Percentiles rank a stretch among this genome's conserved stretches.
These are phyloP conservation scores for Aethina tumida DNA, from an alignment of 1,140 invertebrate species.

Conservation along the genomic window DNA sequence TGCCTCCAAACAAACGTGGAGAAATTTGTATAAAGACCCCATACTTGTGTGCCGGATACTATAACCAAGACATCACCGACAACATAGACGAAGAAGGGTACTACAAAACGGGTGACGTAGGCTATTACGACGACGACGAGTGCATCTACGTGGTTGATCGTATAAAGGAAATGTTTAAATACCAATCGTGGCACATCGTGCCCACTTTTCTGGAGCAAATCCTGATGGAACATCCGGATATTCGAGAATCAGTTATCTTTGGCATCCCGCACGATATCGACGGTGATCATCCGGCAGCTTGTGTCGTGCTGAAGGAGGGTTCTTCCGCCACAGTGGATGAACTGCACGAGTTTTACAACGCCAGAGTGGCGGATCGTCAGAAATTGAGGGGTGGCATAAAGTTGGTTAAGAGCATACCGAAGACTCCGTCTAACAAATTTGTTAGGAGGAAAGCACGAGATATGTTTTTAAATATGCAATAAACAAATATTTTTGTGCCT, in stretches of 20 bases:
- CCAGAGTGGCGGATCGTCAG: constrained; percentile 24
- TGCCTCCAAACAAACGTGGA: constrained; percentile 17
- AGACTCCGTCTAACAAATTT: constrained; percentile 25
- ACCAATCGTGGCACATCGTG: constrained; percentile 32
- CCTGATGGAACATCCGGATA: constrained; percentile 47
- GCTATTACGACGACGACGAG: constrained; percentile 54
- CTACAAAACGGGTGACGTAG: constrained; percentile 62
- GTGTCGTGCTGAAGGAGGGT: constrained; percentile 43
- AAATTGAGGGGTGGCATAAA: constrained; percentile 22
- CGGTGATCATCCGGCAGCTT: constrained; percentile 55
- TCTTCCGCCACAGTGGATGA: constrained; percentile 9
- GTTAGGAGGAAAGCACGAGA: constrained; percentile 9
- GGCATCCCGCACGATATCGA: constrained; percentile 50
- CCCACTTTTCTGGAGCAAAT: constrained; percentile 52
- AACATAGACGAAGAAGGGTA: constrained; percentile 50
- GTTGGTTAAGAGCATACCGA: constrained; percentile 22
- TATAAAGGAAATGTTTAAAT: constrained; percentile 71
- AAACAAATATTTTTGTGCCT: too few relatives aligned
- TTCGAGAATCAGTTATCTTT: constrained; percentile 58
- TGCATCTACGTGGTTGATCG: constrained; percentile 60
- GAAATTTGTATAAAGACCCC: constrained; percentile 15
- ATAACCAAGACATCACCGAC: constrained; percentile 10
- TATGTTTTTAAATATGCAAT: too few relatives aligned
- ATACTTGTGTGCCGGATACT: constrained; percentile 14
- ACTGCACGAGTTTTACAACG: constrained; percentile 18